Evolutionary conservation across 2,797 vertebrate genomes (phyloP).

Genomic region (Danio jaintianensis): DNA sequence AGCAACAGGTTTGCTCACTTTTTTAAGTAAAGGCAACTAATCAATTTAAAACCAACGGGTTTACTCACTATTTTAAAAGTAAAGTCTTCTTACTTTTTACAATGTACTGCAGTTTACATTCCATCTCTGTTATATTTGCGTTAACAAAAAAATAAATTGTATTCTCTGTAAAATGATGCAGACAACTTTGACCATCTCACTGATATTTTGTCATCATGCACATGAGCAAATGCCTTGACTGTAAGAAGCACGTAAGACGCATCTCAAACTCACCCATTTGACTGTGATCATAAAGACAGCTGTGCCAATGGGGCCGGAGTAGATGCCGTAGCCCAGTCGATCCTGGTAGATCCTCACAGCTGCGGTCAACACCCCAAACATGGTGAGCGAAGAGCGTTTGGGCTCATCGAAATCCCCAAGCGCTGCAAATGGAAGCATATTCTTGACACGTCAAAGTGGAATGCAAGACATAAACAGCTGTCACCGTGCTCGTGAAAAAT

Average conservation of each 20-base stretch:
- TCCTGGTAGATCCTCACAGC: slow-evolving; percentile 93
- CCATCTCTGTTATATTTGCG: too few relatives aligned
- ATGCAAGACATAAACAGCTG: slow-evolving; percentile 56
- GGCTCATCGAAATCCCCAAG: slow-evolving; percentile 97
- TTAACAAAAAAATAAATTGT: too few relatives aligned
- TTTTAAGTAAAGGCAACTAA: too few relatives aligned
- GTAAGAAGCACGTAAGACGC: slow-evolving; percentile 8
- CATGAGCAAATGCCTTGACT: not conserved
- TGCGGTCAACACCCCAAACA: slow-evolving; percentile 92
- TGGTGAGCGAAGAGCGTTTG: slow-evolving; percentile 87
- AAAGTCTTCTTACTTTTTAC: too few relatives aligned
- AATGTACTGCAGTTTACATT: too few relatives aligned
- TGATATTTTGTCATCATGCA: not conserved
- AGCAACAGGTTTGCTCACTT: too few relatives aligned
- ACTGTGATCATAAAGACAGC: slow-evolving; percentile 90
- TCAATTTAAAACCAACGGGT: too few relatives aligned
- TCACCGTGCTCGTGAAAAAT: slow-evolving; percentile 37
- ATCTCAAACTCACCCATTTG: slow-evolving; percentile 87
- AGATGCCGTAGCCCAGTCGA: slow-evolving; percentile 93
- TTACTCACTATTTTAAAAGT: too few relatives aligned
- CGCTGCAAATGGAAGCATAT: slow-evolving; percentile 73
- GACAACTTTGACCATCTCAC: too few relatives aligned
- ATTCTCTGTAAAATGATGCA: too few relatives aligned
- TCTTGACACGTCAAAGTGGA: slow-evolving; percentile 47
- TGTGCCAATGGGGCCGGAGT: slow-evolving; percentile 93